These are phyloP conservation scores for Silurus meridionalis DNA, from an alignment of 2,113 vertebrate genomes.

Conservation along the genomic window DNA sequence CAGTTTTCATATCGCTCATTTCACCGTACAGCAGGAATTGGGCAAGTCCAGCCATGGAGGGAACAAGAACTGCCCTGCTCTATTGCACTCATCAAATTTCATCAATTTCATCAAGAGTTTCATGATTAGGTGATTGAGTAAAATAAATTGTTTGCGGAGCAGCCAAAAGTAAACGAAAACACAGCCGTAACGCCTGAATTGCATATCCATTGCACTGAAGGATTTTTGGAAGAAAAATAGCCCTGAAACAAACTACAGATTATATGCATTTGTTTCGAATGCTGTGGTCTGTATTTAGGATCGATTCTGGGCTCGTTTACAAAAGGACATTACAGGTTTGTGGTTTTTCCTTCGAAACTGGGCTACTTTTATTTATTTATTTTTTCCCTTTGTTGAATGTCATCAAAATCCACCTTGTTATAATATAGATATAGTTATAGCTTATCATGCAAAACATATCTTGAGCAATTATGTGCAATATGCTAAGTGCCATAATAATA, in stretches of 20 bases:
- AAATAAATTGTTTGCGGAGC: neutral
- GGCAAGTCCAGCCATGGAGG: neutral
- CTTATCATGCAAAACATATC: too few relatives aligned
- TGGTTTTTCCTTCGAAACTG: neutral
- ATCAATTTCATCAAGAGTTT: neutral
- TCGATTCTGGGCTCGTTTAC: neutral
- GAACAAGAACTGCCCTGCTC: neutral
- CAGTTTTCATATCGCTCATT: neutral
- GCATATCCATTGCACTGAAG: neutral
- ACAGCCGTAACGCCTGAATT: neutral
- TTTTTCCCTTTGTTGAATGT: neutral
- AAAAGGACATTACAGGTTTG: neutral
- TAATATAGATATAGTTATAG: too few relatives aligned
- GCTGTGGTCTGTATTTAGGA: neutral
- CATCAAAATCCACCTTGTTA: too few relatives aligned
- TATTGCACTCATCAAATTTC: neutral
- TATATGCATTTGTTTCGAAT: neutral
- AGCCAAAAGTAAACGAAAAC: neutral
- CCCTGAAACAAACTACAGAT: neutral
- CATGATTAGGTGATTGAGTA: conserved; percentile 7
- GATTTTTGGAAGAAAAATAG: neutral
- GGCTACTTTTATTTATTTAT: neutral
- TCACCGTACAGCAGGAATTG: neutral
- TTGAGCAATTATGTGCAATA: too few relatives aligned
- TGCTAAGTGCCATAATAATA: too few relatives aligned